These are phyloP conservation scores for Tribolium freemani DNA, from an alignment of 2,888 invertebrate genomes.

Conservation along the genomic window DNA sequence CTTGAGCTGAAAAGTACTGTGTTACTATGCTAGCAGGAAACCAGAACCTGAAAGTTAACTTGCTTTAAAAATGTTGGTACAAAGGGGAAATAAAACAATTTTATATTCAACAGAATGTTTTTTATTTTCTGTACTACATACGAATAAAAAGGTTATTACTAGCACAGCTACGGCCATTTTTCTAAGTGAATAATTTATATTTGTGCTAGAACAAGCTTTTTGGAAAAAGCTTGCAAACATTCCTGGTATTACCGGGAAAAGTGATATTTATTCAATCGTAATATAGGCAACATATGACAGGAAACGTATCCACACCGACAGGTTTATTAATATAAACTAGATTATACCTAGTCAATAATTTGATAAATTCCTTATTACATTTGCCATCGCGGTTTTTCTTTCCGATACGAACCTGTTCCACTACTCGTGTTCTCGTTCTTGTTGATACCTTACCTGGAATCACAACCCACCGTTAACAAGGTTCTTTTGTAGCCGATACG, in stretches of 20 bases:
- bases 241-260: slow-evolving; percentile 12
- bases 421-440: slow-evolving; percentile 40
- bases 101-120: too few relatives aligned
- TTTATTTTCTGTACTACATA: too few relatives aligned
- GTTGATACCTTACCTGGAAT: slow-evolving; percentile 47
- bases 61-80: too few relatives aligned
- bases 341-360: slow-evolving; percentile 30
- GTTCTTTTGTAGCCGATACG: slow-evolving; percentile 23
- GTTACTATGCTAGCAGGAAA: too few relatives aligned
- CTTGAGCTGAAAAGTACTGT: too few relatives aligned
- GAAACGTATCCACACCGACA: slow-evolving; percentile 25
- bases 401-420: slow-evolving; percentile 46
- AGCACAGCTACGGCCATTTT: neutral
- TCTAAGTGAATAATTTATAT: neutral
- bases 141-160: too few relatives aligned
- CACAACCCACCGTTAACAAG: slow-evolving; percentile 48
- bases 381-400: slow-evolving; percentile 17
- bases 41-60: too few relatives aligned
- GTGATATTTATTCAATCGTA: slow-evolving; percentile 11
- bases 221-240: neutral
- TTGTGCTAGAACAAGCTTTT: too few relatives aligned
- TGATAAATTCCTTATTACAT: slow-evolving; percentile 36
- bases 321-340: slow-evolving; percentile 34
- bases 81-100: too few relatives aligned
- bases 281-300: slow-evolving; percentile 27